Conservation (phyloP, 2,113 vertebrate genomes). For the Clarias gariepinus region DNA sequence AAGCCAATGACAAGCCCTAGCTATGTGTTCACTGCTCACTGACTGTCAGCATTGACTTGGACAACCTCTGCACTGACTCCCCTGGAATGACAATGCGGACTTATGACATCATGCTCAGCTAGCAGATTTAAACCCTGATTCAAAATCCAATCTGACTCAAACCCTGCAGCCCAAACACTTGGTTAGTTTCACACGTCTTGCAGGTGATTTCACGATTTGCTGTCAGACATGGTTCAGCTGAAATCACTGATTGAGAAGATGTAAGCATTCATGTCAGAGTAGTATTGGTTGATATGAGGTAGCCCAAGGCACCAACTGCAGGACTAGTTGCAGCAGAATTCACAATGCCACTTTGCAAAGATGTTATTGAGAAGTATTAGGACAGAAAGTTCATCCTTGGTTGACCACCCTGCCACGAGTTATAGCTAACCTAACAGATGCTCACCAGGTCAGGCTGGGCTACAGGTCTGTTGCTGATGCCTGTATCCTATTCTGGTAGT, state of each 20-base stretch:
- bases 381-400: not conserved
- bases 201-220: not conserved
- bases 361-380: not conserved
- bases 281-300: not conserved
- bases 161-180: not conserved
- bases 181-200: not conserved
- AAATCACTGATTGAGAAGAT: not conserved
- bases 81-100: not conserved
- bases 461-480: not conserved
- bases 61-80: not conserved
- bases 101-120: not conserved
- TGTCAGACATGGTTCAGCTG: not conserved
- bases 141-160: constrained; percentile 19
- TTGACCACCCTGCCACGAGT: not conserved
- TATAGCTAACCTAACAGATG: not conserved
- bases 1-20: not conserved
- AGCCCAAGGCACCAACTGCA: not conserved
- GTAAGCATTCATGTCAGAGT: not conserved
- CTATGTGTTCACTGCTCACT: not conserved
- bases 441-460: constrained; percentile 1
- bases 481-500: too few species aligned
- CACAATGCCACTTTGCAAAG: not conserved
- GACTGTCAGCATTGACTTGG: not conserved
- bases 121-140: not conserved
- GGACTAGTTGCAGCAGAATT: not conserved